Evolutionary conservation across 1,140 invertebrate species (phyloP).

Genomic region (Laupala kohalensis): DNA sequence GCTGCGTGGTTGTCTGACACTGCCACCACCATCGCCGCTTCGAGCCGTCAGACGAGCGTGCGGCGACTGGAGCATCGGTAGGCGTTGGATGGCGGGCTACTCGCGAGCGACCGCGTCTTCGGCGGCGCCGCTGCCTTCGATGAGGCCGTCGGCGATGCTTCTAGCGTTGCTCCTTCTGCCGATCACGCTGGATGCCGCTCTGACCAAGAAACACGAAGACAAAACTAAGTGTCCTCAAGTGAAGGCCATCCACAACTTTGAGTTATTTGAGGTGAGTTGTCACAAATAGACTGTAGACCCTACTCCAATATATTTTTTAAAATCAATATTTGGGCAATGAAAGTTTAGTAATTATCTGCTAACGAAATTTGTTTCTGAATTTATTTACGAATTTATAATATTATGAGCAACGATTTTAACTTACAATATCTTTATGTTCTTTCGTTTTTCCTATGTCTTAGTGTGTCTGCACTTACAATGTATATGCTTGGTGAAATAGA

Average conservation of each 20-base stretch:
- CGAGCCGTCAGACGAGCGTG: too few species aligned
- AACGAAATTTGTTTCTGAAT: too few species aligned
- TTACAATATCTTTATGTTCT: too few species aligned
- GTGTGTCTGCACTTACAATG: too few species aligned
- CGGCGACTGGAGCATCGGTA: neutral
- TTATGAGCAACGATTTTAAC: too few species aligned
- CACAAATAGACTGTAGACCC: neutral
- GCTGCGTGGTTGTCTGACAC: too few species aligned
- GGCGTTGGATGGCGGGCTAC: neutral
- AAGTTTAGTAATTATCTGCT: too few species aligned
- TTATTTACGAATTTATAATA: too few species aligned
- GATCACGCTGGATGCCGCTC: slow-evolving; percentile 9
- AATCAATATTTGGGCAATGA: too few species aligned
- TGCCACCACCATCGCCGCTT: neutral
- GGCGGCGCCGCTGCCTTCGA: neutral
- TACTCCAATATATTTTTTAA: too few species aligned
- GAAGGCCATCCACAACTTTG: slow-evolving; percentile 33
- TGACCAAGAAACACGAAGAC: slow-evolving; percentile 34
- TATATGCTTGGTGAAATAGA: too few species aligned
- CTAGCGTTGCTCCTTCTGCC: neutral
- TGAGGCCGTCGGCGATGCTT: neutral
- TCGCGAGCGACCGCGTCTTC: neutral
- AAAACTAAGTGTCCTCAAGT: slow-evolving; percentile 43
- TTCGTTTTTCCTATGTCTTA: too few species aligned
- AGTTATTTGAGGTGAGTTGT: slow-evolving; percentile 31